Percentiles rank a stretch among this genome's conserved stretches.
phyloP scores from a whole-genome alignment of 2,113 vertebrate genomes.

The Tetrax tetrax region DNA sequence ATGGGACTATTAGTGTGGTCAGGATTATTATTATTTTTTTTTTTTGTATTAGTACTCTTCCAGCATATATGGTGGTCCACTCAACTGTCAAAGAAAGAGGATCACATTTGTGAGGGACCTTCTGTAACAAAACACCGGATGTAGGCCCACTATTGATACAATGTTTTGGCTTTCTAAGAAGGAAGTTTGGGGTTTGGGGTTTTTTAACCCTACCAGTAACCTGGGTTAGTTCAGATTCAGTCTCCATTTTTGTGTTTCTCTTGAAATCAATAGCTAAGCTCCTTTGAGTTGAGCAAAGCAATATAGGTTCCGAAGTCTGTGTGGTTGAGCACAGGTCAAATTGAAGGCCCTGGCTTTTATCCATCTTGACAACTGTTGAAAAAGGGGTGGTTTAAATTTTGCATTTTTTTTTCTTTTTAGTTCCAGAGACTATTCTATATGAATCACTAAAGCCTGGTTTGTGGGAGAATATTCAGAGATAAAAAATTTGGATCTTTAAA shows the following conservation, averaged over 20 bases:
- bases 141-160: rapidly evolving
- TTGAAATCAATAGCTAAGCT: neutral
- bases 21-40: neutral
- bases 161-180: neutral
- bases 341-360: neutral
- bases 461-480: neutral
- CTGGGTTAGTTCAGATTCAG: neutral
- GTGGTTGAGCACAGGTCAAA: neutral
- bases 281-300: neutral
- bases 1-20: neutral
- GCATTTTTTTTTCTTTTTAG: neutral
- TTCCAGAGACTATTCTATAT: neutral
- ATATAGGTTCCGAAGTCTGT: neutral
- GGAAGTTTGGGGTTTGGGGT: too few species aligned
- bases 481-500: neutral
- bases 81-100: neutral
- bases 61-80: conserved; percentile 6
- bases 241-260: neutral
- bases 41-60: neutral
- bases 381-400: neutral
- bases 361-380: neutral
- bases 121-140: neutral
- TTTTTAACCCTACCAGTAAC: neutral
- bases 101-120: neutral
- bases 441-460: neutral